phyloP scores from a whole-genome alignment of 30 jellyfish, hydroid and myxozoan species.

The Chironex yamaguchii region DNA sequence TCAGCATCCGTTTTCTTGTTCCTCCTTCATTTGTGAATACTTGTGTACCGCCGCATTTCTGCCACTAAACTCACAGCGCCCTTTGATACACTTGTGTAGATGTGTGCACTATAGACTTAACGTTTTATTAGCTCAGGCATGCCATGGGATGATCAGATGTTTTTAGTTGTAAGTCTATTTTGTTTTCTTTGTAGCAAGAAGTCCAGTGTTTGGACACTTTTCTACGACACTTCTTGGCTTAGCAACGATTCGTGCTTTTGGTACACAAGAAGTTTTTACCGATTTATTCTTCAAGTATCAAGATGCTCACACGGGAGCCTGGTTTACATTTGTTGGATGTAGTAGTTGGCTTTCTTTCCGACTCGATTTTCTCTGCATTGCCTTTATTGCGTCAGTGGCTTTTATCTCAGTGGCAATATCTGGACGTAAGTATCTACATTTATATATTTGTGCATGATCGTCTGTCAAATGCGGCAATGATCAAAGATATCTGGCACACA shows the following conservation, averaged over 20 bases:
- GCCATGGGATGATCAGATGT: too few species aligned
- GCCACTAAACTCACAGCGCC: too few species aligned
- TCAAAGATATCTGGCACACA: too few species aligned
- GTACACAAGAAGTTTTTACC: constrained; percentile 73
- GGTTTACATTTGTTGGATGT: constrained; percentile 72
- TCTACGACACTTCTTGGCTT: constrained; percentile 94
- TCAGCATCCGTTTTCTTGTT: too few species aligned
- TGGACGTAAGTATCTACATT: constrained; percentile 48
- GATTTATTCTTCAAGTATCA: constrained; percentile 70
- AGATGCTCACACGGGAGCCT: constrained; percentile 88
- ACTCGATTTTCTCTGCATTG: constrained; percentile 66
- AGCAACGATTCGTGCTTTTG: constrained; percentile 93
- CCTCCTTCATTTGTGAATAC: too few species aligned
- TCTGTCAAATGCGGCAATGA: not conserved
- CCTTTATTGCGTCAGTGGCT: constrained; percentile 63
- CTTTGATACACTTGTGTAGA: too few species aligned
- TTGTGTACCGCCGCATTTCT: too few species aligned
- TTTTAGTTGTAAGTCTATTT: too few species aligned
- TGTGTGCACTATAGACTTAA: too few species aligned
- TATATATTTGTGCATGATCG: not conserved
- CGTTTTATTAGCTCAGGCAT: too few species aligned
- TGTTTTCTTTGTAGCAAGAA: constrained; percentile 63
- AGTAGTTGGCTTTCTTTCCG: constrained; percentile 84
- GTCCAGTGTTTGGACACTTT: constrained; percentile 94
- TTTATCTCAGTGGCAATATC: constrained; percentile 70